A percentile compares a stretch with the other conserved stretches of the same genome.
phyloP scores from a whole-genome alignment of 2,888 invertebrate species.

The Morpho achilles region DNA sequence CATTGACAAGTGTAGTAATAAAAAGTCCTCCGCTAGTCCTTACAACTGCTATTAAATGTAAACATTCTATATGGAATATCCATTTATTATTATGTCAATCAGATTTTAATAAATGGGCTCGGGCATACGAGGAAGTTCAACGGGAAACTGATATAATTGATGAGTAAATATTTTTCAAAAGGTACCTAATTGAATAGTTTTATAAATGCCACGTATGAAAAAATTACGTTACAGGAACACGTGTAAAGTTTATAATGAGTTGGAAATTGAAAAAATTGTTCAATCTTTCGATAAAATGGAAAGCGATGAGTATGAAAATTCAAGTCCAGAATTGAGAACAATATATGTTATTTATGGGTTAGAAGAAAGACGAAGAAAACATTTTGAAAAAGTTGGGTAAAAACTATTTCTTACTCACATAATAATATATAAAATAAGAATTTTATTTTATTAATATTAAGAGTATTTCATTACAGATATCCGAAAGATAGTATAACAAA shows the following conservation, averaged over 20 bases:
- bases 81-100: slow-evolving; percentile 63
- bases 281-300: slow-evolving; percentile 55
- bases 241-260: slow-evolving; percentile 48
- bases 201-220: neutral
- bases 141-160: slow-evolving; percentile 47
- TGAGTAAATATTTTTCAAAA: slow-evolving; percentile 42
- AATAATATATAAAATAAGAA: neutral
- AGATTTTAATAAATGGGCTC: slow-evolving; percentile 61
- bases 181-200: neutral
- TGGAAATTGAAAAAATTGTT: slow-evolving; percentile 55
- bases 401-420: neutral
- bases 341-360: slow-evolving; percentile 56
- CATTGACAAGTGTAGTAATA: slow-evolving; percentile 54
- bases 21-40: slow-evolving; percentile 50
- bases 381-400: slow-evolving; percentile 38
- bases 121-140: slow-evolving; percentile 52
- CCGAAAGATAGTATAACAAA: slow-evolving; percentile 7
- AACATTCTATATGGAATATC: slow-evolving; percentile 50
- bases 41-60: slow-evolving; percentile 57
- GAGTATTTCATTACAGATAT: slow-evolving; percentile 10
- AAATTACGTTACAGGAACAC: neutral
- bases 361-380: slow-evolving; percentile 49
- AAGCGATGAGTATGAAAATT: slow-evolving; percentile 51
- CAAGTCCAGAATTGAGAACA: slow-evolving; percentile 49
- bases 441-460: neutral